Base-by-base conservation (phyloP, 2,888 invertebrate genomes). In the Microctonus hyperodae region DNA sequence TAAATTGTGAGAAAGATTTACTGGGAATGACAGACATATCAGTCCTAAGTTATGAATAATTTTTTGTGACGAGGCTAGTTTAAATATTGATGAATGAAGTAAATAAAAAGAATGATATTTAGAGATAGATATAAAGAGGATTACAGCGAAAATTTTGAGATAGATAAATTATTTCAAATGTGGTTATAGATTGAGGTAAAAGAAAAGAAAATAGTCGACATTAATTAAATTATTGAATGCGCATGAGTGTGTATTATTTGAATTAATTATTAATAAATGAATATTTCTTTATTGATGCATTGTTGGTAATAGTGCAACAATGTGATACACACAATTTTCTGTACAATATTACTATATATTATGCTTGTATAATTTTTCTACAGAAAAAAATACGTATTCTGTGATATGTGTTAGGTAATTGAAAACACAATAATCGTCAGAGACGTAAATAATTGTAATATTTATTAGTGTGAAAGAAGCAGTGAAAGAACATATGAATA, bases 391-490 rank as follows among this genome's bases (percentile, higher is more conserved):
- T 78, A 79, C 78, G 79, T 77, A 81, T 82, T 81, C 82, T 82
- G 82, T 82, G 82, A 82, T 82, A 81, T 79, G 81, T 79, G 81
- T 81, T 81, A 78, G 75, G 74, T 81, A 78, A 81, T 76, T 77
- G 76, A 70, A 62, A 70, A 76, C 74, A 73, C 75, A 74, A 76
- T 74, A 72, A 74, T 76, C 75, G 75, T 75, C 76, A 70, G 73
- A 74, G 75, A 72, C 74, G 73, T 76, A 76, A 73, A 75, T 73
- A 69, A 71, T 72, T 73, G 69, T 76, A 76, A 73, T 75, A 75
- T 77, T 74, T 76, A 75, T 76, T 75, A 72, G 69, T 59, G 71
- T 70, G 73, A 72, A 70, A 44, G 44, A 44, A 70, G 72, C 66
- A 73, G 70, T 71, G 70, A 70, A 66, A 70, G 37, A 53, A 62